Evolutionary conservation across 2,113 vertebrate genomes (phyloP).

Genomic region (Panthera leo): DNA sequence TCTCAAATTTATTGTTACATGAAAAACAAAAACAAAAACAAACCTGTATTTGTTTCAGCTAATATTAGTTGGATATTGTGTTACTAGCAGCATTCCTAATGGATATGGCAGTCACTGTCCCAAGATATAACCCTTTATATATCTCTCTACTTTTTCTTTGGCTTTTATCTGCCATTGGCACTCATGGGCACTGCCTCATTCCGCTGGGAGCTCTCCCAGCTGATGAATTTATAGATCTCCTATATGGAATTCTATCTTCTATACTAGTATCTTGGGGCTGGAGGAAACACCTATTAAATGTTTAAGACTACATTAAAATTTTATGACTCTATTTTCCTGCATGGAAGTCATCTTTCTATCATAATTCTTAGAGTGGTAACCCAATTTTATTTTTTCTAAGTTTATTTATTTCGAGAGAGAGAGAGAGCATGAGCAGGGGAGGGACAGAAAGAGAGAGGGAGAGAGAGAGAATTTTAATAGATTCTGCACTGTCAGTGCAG

Average conservation of each 20-base stretch:
- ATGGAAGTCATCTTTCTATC: neutral
- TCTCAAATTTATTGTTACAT: neutral
- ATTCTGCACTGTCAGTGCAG: too few species aligned
- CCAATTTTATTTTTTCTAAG: neutral
- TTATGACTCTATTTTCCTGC: neutral
- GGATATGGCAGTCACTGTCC: neutral
- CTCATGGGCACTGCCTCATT: neutral
- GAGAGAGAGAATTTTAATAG: too few species aligned
- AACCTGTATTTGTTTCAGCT: neutral
- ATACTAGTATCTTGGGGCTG: neutral
- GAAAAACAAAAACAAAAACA: neutral
- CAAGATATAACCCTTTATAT: neutral
- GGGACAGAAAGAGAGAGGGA: too few species aligned
- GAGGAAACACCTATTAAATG: neutral
- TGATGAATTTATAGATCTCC: neutral
- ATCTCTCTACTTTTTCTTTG: neutral
- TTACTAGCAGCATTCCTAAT: neutral
- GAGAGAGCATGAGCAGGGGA: too few species aligned
- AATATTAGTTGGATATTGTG: neutral
- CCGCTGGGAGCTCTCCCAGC: neutral
- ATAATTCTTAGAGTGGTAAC: neutral
- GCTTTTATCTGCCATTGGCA: neutral
- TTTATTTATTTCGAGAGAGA: too few species aligned
- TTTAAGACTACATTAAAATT: neutral
- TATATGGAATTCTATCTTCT: neutral